Evolutionary conservation across 2,797 vertebrate species (phyloP), one percentile per base, ranked within the genome.

Genomic region (Alca torda): DNA sequence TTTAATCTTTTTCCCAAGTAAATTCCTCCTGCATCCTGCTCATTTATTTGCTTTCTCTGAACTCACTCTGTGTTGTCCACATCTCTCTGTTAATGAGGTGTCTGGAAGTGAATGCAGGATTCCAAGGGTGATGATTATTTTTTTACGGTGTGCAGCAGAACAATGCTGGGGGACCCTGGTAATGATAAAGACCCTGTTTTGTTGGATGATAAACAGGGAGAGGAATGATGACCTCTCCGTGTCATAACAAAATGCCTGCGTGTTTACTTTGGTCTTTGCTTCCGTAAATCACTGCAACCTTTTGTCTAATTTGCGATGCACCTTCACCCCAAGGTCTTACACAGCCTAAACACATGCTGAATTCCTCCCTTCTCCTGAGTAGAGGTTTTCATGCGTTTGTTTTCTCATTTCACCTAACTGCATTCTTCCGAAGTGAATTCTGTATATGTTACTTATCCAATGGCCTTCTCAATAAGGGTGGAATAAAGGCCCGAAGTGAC

Each of bases 231-330:
- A 93, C 83, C 73, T 91, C 43, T 65, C 35, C 1, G 2, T 94
- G 93, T 89, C 67, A 51, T 79, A 88, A 85, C 50, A 89, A 73
- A 90, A 95, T 50, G 41, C 53, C 60, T 68, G 9, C 67, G 28
- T 89, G 54, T 81, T 95, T 93, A 76, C 80, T 88, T 83, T 88
- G 50, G 74, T 73, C 57, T 90, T 87, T 92, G 60, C 53, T 92
- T 92, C 77, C 2, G 31, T 89, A 92, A 88, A 89, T 90, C n/a
- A 43, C 39, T 72, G 80, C 77, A 95, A 80, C 86, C 53, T 94
- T 93, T 87, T 87, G 60, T 95, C 88, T 92, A 50, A 90, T 95
- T 87, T 94, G 84, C 6, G 2, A 25, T 92, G 86, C 75, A 72
- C 90, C 60, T 92, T 96, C 80, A 92, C 91, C 88, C 41, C 0